These are phyloP conservation scores for Muraenolepis orangiensis DNA, from an alignment of 2,797 vertebrate genomes.

Conservation along the genomic window DNA sequence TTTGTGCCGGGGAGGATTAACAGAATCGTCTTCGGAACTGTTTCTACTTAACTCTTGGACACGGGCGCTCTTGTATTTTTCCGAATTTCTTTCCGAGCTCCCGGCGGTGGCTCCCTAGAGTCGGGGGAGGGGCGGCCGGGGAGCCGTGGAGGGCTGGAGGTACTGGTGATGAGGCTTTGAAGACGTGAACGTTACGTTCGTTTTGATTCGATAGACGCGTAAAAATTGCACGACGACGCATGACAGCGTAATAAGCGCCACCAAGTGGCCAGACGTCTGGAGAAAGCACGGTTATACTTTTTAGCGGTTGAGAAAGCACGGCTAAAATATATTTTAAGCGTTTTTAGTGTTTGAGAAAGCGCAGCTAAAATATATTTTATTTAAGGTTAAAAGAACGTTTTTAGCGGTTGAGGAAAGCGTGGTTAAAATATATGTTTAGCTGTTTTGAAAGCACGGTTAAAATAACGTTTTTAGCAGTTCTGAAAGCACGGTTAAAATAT, in stretches of 20 bases:
- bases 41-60: constrained; percentile 75
- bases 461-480: background rate
- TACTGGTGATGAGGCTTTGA: constrained; percentile 41
- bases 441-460: no score
- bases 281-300: no score
- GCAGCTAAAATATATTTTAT: no score
- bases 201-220: background rate
- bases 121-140: constrained; percentile 13
- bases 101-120: constrained; percentile 13
- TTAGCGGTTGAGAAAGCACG: no score
- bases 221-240: background rate
- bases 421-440: no score
- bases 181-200: background rate
- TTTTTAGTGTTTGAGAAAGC: no score
- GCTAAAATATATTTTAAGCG: no score
- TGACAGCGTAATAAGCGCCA: background rate
- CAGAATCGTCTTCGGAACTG: constrained; percentile 69
- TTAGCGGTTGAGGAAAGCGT: no score
- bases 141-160: constrained; percentile 67
- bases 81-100: constrained; percentile 67
- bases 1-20: constrained; percentile 52
- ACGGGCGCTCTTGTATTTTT: constrained; percentile 55
- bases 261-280: background rate
- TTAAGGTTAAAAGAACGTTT: no score
- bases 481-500: background rate